phyloP scores from a whole-genome alignment of 2,113 vertebrate genomes.

The Astur gentilis region DNA sequence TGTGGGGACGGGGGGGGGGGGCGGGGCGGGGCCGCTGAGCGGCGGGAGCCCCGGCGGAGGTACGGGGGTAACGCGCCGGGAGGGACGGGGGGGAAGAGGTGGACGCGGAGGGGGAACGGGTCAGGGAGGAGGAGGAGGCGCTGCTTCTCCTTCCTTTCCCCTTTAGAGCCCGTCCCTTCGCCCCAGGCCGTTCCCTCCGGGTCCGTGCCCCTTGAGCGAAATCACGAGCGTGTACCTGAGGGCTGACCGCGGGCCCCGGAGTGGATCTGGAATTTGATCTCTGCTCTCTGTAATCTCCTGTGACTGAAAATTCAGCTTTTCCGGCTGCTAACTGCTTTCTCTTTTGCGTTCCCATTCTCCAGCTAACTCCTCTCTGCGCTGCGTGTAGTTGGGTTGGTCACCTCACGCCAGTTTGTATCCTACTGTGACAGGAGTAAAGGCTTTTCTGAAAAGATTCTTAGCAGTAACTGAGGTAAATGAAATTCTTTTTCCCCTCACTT shows the following conservation, averaged over 20 bases:
- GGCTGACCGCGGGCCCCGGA: neutral
- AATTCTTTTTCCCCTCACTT: neutral
- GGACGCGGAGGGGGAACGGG: neutral
- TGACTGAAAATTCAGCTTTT: neutral
- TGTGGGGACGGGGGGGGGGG: too few relatives aligned
- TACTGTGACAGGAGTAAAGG: neutral
- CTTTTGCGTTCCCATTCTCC: neutral
- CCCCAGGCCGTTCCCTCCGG: neutral
- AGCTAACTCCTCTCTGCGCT: neutral
- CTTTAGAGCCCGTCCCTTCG: neutral
- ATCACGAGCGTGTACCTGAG: neutral
- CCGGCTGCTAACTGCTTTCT: neutral
- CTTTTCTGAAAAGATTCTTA: constrained; percentile 11
- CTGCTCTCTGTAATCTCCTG: constrained; percentile 22
- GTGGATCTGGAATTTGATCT: constrained; percentile 29
- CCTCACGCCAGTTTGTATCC: neutral
- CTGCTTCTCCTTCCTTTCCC: neutral
- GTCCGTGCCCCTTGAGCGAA: neutral
- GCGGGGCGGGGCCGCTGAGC: too few relatives aligned
- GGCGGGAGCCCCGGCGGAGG: neutral
- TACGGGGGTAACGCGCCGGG: neutral
- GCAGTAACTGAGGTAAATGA: neutral
- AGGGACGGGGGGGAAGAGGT: neutral
- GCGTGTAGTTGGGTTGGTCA: neutral
- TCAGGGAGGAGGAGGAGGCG: neutral